Evolutionary conservation across 2,113 vertebrate species (phyloP).

Genomic region (Notarius quadriscutis): DNA sequence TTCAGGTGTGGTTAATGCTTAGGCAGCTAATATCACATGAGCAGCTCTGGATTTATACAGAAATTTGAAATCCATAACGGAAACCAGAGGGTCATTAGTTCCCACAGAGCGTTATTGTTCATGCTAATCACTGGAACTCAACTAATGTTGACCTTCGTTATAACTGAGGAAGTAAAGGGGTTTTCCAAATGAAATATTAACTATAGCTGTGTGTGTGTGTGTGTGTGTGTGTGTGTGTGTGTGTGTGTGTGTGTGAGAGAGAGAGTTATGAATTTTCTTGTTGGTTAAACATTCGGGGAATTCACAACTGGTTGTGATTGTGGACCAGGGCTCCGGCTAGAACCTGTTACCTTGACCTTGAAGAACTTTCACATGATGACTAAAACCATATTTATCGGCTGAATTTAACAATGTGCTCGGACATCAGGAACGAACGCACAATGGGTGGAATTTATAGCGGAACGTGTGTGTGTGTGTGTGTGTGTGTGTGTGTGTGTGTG

Average conservation of each 20-base stretch:
- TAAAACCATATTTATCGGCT: not conserved
- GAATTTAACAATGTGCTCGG: not conserved
- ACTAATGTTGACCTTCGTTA: not conserved
- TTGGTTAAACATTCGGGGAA: not conserved
- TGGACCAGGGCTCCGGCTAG: too few species aligned
- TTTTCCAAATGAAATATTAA: conserved; percentile 25
- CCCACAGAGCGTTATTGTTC: not conserved
- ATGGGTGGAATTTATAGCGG: not conserved
- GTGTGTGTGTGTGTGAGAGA: not conserved
- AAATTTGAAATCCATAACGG: not conserved
- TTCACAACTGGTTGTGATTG: not conserved
- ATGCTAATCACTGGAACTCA: not conserved
- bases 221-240: not conserved
- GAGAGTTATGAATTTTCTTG: not conserved
- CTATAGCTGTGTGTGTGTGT: not conserved
- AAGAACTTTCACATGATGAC: not conserved
- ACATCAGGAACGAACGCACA: not conserved
- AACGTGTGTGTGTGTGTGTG: too few species aligned
- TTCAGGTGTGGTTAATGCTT: not conserved
- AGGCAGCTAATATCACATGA: not conserved
- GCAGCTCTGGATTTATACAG: not conserved
- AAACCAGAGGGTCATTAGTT: not conserved
- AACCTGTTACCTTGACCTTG: not conserved
- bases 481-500: too few species aligned
- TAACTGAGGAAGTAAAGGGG: not conserved